Conservation (phyloP, 2,888 invertebrate species). For the Anagyrus pseudococci region DNA sequence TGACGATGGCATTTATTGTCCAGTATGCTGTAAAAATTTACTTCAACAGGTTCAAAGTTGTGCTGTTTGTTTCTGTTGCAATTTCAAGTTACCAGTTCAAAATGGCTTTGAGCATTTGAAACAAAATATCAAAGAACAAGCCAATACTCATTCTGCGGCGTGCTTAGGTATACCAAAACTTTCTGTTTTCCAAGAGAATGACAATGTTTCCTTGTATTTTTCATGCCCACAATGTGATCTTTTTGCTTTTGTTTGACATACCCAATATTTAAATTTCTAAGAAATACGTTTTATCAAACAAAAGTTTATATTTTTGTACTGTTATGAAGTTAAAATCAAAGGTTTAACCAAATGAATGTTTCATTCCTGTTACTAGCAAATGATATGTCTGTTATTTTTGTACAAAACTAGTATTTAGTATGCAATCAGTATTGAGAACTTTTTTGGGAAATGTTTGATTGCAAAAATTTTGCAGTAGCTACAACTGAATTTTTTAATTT, state of each 20-base stretch:
- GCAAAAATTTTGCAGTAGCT: too few species aligned
- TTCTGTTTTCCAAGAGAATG: constrained; percentile 33
- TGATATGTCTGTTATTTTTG: too few species aligned
- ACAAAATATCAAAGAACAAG: constrained; percentile 44
- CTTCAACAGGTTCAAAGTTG: constrained; percentile 42
- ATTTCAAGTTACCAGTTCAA: constrained; percentile 46
- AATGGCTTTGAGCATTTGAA: constrained; percentile 46
- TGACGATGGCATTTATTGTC: constrained; percentile 55
- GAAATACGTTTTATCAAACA: too few species aligned
- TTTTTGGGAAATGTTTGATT: too few species aligned
- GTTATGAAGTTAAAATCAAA: neutral
- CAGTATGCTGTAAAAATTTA: constrained; percentile 55
- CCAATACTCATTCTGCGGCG: constrained; percentile 47
- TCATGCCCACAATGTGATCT: constrained; percentile 34
- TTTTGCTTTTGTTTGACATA: constrained; percentile 29
- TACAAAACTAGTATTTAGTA: too few species aligned
- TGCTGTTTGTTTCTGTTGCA: constrained; percentile 51
- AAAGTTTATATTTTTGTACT: neutral
- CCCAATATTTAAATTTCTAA: too few species aligned
- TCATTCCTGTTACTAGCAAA: too few species aligned
- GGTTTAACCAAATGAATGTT: neutral
- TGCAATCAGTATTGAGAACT: too few species aligned
- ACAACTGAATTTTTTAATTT: too few species aligned
- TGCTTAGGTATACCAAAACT: constrained; percentile 46
- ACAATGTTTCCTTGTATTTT: constrained; percentile 29